These are phyloP conservation scores for Drosophila kanekoi DNA, from an alignment of 2,888 invertebrate species.

Conservation along the genomic window DNA sequence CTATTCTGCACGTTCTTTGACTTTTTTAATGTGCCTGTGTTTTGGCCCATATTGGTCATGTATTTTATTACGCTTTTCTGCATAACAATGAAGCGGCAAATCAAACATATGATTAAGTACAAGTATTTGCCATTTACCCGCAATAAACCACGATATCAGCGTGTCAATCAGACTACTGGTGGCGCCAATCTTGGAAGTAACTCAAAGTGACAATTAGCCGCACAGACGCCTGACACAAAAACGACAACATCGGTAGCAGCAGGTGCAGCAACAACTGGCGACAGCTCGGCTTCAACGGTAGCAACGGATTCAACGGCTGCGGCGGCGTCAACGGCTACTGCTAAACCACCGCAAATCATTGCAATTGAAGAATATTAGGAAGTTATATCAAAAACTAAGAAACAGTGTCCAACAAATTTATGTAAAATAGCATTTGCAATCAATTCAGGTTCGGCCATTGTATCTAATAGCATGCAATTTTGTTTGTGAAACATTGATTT, in stretches of 20 bases:
- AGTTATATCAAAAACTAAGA: slow-evolving; percentile 52
- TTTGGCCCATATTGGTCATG: slow-evolving; percentile 99
- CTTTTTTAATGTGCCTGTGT: slow-evolving; percentile 99
- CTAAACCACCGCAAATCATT: slow-evolving; percentile 84
- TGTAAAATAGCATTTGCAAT: slow-evolving; percentile 38
- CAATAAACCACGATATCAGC: slow-evolving; percentile 98
- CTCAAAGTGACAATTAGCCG: slow-evolving; percentile 86
- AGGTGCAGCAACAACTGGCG: slow-evolving; percentile 65
- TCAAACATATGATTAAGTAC: slow-evolving; percentile 99
- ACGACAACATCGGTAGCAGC: slow-evolving; percentile 50
- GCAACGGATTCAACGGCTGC: slow-evolving; percentile 37
- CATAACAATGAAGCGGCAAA: slow-evolving; percentile 99
- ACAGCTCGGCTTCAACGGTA: slow-evolving; percentile 62
- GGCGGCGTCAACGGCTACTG: slow-evolving; percentile 61
- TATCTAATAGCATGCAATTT: slow-evolving; percentile 36
- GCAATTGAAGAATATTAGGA: slow-evolving; percentile 82
- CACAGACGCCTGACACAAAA: slow-evolving; percentile 84
- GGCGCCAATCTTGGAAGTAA: slow-evolving; percentile 41
- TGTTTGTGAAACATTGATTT: slow-evolving; percentile 53
- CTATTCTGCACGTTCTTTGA: slow-evolving; percentile 98
- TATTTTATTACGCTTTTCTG: slow-evolving; percentile 99
- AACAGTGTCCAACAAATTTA: slow-evolving; percentile 60
- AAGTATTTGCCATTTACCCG: slow-evolving; percentile 99
- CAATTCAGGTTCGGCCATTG: slow-evolving; percentile 32
- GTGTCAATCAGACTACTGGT: slow-evolving; percentile 84